Evolutionary conservation across 2,113 vertebrate genomes (phyloP), one percentile per base, ranked within the genome.

Genomic region (Theristicus caerulescens): DNA sequence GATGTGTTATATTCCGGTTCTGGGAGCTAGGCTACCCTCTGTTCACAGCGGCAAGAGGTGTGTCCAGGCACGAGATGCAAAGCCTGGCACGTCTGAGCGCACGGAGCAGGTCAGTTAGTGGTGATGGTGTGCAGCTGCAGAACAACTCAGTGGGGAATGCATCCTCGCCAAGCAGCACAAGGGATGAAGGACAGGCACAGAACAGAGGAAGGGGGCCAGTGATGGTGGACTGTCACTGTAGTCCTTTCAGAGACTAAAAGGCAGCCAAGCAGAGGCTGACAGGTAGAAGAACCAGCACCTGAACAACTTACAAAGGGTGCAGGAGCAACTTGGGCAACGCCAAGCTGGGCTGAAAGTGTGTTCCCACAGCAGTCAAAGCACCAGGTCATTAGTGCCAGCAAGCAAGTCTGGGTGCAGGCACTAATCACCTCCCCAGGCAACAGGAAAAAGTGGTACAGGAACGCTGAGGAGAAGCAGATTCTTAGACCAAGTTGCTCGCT

Each of bases 71-170:
- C 1, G 3, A 14, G 34, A 27, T 46, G 46, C 36, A 70, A 61
- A 71, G 25, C 10, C 3, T 32, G 66, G 42, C 57, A 72, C 1
- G 1, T 29, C 51, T 3, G 1, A 66, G 57, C 0, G 2, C 46
- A 16, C 0, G 2, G 66, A 71, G 26, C 42, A 22, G 62, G 40
- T 62, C 57, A 27, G 65, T 47, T 8, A 16, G 20, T 36, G 61
- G 46, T 38, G 76, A 26, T 40, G 76, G 19, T n/a, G 19, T 16
- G 44, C 65, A 83, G 77, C 46, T 61, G 52, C 69, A 69, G 61
- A 57, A 67, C 2, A 8, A 26, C 57, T 52, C 57, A 46, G 17
- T 25, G 24, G 31, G 36, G 57, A 95, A 42, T 17, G 3, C 42
- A 46, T 71, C 22, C 71, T 61, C 0, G 0, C 62, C 77, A 49